Percentiles rank a stretch among this genome's conserved stretches.
Evolutionary conservation across 2,113 vertebrate species (phyloP).

Genomic region (Anser brachyrhynchus): DNA sequence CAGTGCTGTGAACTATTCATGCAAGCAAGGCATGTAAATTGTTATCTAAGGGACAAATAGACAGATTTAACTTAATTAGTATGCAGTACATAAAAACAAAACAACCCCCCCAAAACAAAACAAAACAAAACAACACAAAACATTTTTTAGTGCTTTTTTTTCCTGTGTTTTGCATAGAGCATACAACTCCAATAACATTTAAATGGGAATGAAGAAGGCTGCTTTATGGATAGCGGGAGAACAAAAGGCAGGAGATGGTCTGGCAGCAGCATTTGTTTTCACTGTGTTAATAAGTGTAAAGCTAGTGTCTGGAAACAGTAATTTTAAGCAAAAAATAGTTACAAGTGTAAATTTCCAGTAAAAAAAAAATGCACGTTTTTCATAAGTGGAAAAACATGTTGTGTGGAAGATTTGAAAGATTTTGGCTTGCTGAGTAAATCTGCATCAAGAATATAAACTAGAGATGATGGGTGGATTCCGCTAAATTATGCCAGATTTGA

Average conservation of each 20-base stretch:
- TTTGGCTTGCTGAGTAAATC: background rate
- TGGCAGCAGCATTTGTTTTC: background rate
- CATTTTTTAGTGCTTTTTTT: background rate
- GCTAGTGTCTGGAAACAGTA: background rate
- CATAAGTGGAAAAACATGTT: background rate
- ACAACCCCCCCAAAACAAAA: too few species aligned
- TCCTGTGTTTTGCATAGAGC: background rate
- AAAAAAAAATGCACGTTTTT: background rate
- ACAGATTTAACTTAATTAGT: background rate
- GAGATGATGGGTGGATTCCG: background rate
- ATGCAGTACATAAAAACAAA: background rate
- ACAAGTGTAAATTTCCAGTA: background rate
- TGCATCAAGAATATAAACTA: constrained; percentile 3
- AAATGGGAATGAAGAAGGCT: background rate
- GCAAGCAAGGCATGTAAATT: background rate
- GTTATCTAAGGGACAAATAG: background rate
- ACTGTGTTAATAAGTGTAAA: background rate
- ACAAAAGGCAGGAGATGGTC: background rate
- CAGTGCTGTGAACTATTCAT: background rate
- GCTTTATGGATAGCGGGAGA: background rate
- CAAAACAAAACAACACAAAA: too few species aligned
- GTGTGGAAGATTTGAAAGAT: background rate
- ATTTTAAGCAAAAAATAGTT: background rate
- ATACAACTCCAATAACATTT: background rate
- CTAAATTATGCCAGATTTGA: background rate